Evolutionary conservation across 1,140 invertebrate species (phyloP).

Genomic region (Tetramorium parvispinum): DNA sequence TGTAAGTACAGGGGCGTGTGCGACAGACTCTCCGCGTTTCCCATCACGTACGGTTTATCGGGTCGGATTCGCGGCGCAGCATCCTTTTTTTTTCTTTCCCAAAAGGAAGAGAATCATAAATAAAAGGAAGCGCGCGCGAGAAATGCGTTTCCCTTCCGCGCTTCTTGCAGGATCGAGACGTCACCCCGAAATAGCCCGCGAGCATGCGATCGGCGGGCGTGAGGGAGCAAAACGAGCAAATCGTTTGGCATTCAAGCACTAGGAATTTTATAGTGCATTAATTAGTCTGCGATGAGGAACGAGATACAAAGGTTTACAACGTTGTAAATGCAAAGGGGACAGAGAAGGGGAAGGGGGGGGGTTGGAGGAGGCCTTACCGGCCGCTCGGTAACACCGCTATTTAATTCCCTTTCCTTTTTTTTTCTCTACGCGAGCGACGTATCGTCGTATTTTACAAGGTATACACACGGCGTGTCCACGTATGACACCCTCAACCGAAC

Average conservation of each 20-base stretch:
- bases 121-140: neutral
- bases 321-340: slow-evolving; percentile 70
- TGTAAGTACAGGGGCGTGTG: neutral
- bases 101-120: neutral
- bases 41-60: neutral
- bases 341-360: neutral
- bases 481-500: slow-evolving; percentile 55
- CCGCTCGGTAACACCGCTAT: slow-evolving; percentile 31
- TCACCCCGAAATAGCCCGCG: slow-evolving; percentile 23
- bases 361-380: neutral
- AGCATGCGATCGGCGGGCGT: neutral
- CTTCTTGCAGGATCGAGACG: neutral
- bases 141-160: neutral
- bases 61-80: neutral
- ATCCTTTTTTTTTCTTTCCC: neutral
- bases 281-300: slow-evolving; percentile 71
- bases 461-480: slow-evolving; percentile 50
- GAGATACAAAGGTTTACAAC: slow-evolving; percentile 76
- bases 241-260: slow-evolving; percentile 60
- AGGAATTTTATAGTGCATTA: slow-evolving; percentile 76
- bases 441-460: slow-evolving; percentile 52
- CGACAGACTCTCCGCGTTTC: neutral
- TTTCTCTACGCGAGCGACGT: slow-evolving; percentile 6
- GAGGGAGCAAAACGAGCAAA: slow-evolving; percentile 47
- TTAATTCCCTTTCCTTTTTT: slow-evolving; percentile 47